Base-by-base conservation (phyloP, 1,140 invertebrate species). In the Sarcophaga bullata region DNA sequence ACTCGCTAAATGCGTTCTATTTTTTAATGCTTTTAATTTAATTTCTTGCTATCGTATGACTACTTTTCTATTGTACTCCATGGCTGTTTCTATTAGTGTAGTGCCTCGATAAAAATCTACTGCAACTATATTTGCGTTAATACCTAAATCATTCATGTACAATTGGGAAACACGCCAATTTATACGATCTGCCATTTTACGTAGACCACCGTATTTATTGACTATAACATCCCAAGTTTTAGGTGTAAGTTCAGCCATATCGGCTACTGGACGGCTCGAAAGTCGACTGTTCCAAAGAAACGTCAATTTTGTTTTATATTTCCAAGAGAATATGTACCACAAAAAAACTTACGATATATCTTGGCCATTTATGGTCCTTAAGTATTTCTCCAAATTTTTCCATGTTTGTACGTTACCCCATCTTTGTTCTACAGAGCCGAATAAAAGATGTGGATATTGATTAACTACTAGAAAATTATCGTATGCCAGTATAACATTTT, bases 231-330 rank as follows among this genome's bases (percentile, higher is more conserved):
- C 92, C 82, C 89, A 87, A 0, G 91, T 86, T 46, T 89, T 91
- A 1, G 93, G 93, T 0, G 94, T 95, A 7, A 94, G 84, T 86
- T 95, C 92, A 0, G 93, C 93, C 93, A 94, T 94, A 48, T 93
- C 92, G 10, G 93, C 91, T 85, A 93, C 91, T 6, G 91, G 91
- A 46, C 88, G 89, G 49, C 86, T 88, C n/a, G 86, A 87, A 15
- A 90, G 87, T 8, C 88, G 86, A 6, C 87, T 89, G 49, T 47
- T 8, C 48, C 82, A 15, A 73, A 7, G 78, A 50, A 83, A 73
- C 17, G 48, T 68, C 8, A 54, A 25, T 15, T 73, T 54, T 19
- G 50, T 52, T 52, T 52, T 13, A 52, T 37, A 37, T 37, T 37
- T 37, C 25, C 25, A 37, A 19, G 10, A 1, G 25, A 13, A 25